Percentiles rank a stretch among this genome's conserved stretches.
These are phyloP conservation scores for Ispidina picta DNA, from an alignment of 2,797 vertebrate species.

Conservation along the genomic window DNA sequence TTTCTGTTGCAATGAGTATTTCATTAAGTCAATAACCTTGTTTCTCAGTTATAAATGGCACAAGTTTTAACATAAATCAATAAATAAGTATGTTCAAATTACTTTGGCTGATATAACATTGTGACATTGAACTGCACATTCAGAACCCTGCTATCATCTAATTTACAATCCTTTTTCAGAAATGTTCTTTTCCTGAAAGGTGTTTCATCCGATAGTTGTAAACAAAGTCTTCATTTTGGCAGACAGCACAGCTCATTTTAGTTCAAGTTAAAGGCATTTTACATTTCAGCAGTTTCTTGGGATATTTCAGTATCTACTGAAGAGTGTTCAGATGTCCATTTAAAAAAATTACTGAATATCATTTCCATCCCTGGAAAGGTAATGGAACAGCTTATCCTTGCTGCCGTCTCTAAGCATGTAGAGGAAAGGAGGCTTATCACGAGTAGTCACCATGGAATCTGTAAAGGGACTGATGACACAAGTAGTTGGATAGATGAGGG, in stretches of 20 bases:
- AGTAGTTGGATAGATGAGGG: too few species aligned
- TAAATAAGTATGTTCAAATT: neutral
- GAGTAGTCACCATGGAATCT: too few species aligned
- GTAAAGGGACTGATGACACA: too few species aligned
- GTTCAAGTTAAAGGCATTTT: neutral
- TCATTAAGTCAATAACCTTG: neutral
- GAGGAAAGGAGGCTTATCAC: too few species aligned
- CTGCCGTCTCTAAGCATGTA: too few species aligned
- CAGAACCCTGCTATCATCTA: constrained; percentile 14
- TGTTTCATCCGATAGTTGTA: neutral
- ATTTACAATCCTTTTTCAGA: neutral
- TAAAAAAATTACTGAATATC: neutral
- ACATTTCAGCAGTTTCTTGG: neutral
- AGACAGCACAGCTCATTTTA: neutral
- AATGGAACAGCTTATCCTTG: too few species aligned
- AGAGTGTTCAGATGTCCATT: neutral
- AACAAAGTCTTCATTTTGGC: constrained; percentile 19
- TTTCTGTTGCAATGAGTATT: constrained; percentile 14
- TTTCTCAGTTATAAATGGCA: constrained; percentile 9
- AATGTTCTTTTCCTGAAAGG: constrained; percentile 2
- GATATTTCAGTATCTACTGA: neutral
- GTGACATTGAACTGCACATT: constrained; percentile 7
- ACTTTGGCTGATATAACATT: neutral
- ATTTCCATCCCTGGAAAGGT: too few species aligned
- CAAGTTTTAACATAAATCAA: neutral